phyloP scores from a whole-genome alignment of 2,888 invertebrate genomes.

The Epicampocera succincta region DNA sequence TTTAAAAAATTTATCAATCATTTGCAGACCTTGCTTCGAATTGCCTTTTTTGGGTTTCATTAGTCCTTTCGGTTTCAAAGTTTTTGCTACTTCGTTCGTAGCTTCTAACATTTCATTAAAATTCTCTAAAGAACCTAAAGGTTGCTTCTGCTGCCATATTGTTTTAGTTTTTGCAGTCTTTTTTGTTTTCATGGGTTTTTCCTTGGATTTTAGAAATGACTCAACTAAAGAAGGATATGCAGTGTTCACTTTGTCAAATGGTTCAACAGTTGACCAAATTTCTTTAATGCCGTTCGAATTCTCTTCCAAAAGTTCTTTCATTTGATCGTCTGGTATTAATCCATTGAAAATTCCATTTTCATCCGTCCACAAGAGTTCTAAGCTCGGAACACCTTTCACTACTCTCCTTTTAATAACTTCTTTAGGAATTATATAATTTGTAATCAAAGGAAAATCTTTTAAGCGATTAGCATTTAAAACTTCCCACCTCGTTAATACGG shows the following conservation, averaged over 20 bases:
- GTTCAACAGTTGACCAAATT: constrained; percentile 87
- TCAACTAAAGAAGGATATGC: constrained; percentile 86
- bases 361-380: constrained; percentile 88
- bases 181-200: constrained; percentile 82
- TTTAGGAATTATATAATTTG: constrained; percentile 81
- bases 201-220: constrained; percentile 84
- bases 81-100: constrained; percentile 76
- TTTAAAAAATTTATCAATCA: constrained; percentile 79
- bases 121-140: constrained; percentile 75
- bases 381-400: constrained; percentile 85
- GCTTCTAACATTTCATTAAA: constrained; percentile 72
- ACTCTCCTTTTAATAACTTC: constrained; percentile 84
- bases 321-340: constrained; percentile 85
- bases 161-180: constrained; percentile 66
- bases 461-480: constrained; percentile 74
- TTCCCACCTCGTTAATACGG: constrained; percentile 90
- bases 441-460: constrained; percentile 13
- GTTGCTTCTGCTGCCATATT: constrained; percentile 73
- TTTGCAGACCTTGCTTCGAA: constrained; percentile 74
- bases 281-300: constrained; percentile 81
- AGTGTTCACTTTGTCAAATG: constrained; percentile 84
- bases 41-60: constrained; percentile 79
- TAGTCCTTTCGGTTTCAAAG: constrained; percentile 69
- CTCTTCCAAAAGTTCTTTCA: constrained; percentile 82
- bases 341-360: constrained; percentile 83